Conservation (phyloP, 2,113 vertebrate species). For the Podiceps cristatus region DNA sequence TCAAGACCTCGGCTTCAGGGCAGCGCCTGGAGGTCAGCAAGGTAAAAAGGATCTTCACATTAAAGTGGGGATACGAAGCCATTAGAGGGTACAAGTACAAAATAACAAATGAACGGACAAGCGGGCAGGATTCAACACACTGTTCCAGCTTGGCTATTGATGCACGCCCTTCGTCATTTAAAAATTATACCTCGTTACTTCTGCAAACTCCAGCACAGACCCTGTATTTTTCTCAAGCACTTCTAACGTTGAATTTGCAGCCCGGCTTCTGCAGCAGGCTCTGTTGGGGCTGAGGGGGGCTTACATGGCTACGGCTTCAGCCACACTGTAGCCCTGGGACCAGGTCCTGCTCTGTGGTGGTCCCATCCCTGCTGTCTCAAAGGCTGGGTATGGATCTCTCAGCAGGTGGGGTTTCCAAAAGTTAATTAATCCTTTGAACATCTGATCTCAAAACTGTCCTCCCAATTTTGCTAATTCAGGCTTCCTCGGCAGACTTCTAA, state of each 20-base stretch:
- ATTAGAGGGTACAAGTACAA: not conserved
- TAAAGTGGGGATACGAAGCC: not conserved
- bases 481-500: constrained; percentile 21
- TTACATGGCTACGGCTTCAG: not conserved
- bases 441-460: constrained; percentile 11
- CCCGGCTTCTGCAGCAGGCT: not conserved
- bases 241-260: not conserved
- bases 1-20: not conserved
- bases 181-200: not conserved
- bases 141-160: not conserved
- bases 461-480: not conserved
- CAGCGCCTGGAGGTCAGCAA: not conserved
- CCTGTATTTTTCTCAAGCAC: not conserved
- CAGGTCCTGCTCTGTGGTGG: rapidly evolving
- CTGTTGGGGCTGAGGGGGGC: not conserved
- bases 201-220: not conserved
- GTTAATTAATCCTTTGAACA: constrained; percentile 10
- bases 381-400: not conserved
- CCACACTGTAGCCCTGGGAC: not conserved
- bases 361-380: not conserved
- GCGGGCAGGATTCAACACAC: not conserved
- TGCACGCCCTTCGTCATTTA: not conserved
- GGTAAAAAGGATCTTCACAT: not conserved
- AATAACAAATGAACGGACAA: not conserved
- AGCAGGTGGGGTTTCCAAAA: not conserved